Conservation (phyloP, 2,888 invertebrate species). For the Diplolepis rosae region DNA sequence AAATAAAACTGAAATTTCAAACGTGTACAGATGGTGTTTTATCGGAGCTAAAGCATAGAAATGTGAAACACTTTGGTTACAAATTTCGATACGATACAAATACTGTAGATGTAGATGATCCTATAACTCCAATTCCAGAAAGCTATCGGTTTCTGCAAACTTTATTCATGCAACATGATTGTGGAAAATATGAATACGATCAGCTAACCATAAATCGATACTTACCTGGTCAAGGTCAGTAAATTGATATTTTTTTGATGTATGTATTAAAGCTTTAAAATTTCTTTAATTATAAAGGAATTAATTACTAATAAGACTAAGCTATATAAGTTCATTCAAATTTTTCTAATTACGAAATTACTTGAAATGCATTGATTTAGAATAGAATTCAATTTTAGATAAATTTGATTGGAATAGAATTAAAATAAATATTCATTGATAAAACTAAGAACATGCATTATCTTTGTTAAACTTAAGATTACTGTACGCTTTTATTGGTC, state of each 20-base stretch:
- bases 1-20: background rate
- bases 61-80: constrained; percentile 93
- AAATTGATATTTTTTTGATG: background rate
- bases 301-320: too few species aligned
- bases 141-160: constrained; percentile 81
- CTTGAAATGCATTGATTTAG: too few species aligned
- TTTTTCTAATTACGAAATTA: too few species aligned
- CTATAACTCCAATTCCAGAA: constrained; percentile 82
- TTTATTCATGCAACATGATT: constrained; percentile 74
- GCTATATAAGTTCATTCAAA: too few species aligned
- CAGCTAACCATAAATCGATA: constrained; percentile 92
- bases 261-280: background rate
- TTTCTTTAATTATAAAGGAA: background rate
- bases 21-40: constrained; percentile 44
- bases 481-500: too few species aligned
- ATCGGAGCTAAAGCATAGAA: constrained; percentile 83
- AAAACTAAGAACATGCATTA: too few species aligned
- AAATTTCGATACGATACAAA: constrained; percentile 93
- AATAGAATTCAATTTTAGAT: too few species aligned
- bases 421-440: too few species aligned
- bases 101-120: constrained; percentile 84
- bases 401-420: too few species aligned
- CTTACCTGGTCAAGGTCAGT: constrained; percentile 85
- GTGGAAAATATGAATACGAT: constrained; percentile 78
- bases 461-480: too few species aligned